phyloP scores from a whole-genome alignment of 2,797 vertebrate genomes.

The Onychomys leucogaster region DNA sequence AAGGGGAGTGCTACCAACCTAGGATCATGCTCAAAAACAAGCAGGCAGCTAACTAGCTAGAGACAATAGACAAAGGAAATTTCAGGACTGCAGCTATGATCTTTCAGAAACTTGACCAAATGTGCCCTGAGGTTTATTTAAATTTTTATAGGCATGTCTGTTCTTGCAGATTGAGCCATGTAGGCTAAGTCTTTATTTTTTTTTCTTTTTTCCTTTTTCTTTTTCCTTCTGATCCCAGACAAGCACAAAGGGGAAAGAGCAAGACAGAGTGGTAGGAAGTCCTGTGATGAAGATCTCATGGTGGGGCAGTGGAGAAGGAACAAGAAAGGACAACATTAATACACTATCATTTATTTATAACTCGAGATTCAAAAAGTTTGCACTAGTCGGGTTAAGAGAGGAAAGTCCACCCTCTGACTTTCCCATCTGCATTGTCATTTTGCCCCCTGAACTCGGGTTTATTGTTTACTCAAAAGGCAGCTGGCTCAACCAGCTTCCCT shows the following conservation, averaged over 20 bases:
- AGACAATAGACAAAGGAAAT: not conserved
- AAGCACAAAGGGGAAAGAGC: not conserved
- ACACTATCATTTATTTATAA: conserved; percentile 52
- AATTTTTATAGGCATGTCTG: not conserved
- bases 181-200: not conserved
- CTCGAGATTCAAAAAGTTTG: conserved; percentile 41
- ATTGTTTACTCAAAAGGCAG: conserved; percentile 56
- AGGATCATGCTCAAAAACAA: not conserved
- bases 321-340: not conserved
- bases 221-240: not conserved
- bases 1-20: not conserved
- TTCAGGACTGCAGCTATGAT: not conserved
- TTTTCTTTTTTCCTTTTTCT: not conserved
- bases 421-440: not conserved
- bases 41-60: not conserved
- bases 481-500: conserved; percentile 21
- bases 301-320: not conserved
- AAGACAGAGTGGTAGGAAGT: not conserved
- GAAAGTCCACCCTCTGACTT: conserved; percentile 36
- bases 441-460: not conserved
- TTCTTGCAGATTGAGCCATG: not conserved
- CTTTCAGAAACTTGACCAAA: not conserved
- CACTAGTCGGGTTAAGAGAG: not conserved
- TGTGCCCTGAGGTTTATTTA: not conserved
- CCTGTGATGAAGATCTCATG: not conserved